Conservation (phyloP, 2,797 vertebrate species). For the Champsocephalus gunnari region DNA sequence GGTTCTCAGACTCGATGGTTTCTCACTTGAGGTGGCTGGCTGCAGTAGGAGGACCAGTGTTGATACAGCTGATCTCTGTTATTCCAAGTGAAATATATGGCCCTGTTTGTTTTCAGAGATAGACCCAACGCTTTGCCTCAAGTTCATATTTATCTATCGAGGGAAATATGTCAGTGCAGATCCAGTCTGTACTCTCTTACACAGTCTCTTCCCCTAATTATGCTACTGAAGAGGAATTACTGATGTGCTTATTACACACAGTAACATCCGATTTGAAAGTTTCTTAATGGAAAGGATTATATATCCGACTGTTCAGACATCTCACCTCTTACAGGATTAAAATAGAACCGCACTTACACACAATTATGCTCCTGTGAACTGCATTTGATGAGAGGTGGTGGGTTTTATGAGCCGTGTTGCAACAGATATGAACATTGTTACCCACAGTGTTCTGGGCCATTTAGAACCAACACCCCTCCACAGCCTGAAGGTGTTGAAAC, state of each 20-base stretch:
- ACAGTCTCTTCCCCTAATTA: constrained; percentile 41
- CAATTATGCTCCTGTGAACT: constrained; percentile 41
- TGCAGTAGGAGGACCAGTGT: constrained; percentile 87
- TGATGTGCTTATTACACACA: constrained; percentile 13
- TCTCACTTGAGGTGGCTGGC: constrained; percentile 80
- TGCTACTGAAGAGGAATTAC: constrained; percentile 39
- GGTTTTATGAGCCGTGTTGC: constrained; percentile 49
- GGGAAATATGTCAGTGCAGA: constrained; percentile 81
- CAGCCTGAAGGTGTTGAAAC: constrained; percentile 63
- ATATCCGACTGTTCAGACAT: constrained; percentile 14
- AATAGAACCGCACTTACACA: constrained; percentile 27
- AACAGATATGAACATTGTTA: constrained; percentile 42
- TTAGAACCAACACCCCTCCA: constrained; percentile 52
- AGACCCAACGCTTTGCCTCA: constrained; percentile 86
- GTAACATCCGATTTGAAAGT: not conserved
- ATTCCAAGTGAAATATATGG: constrained; percentile 87
- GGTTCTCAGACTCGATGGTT: constrained; percentile 70
- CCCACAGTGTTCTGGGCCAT: constrained; percentile 17
- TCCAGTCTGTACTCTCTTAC: constrained; percentile 67
- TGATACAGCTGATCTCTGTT: constrained; percentile 94
- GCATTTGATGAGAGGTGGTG: constrained; percentile 44
- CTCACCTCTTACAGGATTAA: constrained; percentile 6
- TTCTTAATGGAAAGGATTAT: not conserved
- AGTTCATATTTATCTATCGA: constrained; percentile 87
- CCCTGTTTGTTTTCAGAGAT: constrained; percentile 89